These are phyloP conservation scores for Dynastes hyllus DNA, from an alignment of 2,888 invertebrate species.

Conservation along the genomic window DNA sequence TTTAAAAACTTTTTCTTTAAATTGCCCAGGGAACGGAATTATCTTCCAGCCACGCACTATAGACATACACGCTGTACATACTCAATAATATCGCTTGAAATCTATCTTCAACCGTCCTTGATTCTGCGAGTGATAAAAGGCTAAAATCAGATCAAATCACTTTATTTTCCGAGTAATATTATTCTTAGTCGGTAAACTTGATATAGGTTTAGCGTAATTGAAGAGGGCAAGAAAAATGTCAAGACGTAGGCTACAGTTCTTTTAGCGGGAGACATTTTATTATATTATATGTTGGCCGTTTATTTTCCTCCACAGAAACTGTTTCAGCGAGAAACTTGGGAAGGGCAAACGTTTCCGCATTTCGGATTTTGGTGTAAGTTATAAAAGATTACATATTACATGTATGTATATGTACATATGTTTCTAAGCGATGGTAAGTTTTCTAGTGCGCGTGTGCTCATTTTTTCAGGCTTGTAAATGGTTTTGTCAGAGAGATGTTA, in stretches of 20 bases:
- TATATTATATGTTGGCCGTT: conserved; percentile 43
- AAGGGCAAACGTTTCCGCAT: conserved; percentile 23
- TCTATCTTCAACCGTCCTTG: background rate
- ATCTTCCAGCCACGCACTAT: too few species aligned
- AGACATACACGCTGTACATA: too few species aligned
- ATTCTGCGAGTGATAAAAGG: conserved; percentile 28
- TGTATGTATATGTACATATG: background rate
- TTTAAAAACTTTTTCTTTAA: too few species aligned
- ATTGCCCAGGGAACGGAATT: too few species aligned
- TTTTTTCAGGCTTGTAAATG: too few species aligned
- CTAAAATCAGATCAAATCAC: conserved; percentile 37
- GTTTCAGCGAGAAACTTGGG: conserved; percentile 10
- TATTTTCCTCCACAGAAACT: conserved; percentile 29
- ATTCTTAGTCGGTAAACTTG: conserved; percentile 44
- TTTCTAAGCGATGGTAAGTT: background rate
- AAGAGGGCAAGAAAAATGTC: conserved; percentile 44
- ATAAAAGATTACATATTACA: background rate
- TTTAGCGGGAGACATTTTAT: conserved; percentile 27
- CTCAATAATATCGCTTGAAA: background rate
- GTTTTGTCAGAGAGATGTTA: too few species aligned
- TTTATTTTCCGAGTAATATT: conserved; percentile 37
- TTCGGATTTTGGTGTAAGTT: conserved; percentile 18
- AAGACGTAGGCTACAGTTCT: conserved; percentile 25
- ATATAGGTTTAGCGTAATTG: conserved; percentile 42
- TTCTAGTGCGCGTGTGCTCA: too few species aligned